Base-by-base conservation (phyloP, 2,888 invertebrate species). In the Amphiduros pacificus region DNA sequence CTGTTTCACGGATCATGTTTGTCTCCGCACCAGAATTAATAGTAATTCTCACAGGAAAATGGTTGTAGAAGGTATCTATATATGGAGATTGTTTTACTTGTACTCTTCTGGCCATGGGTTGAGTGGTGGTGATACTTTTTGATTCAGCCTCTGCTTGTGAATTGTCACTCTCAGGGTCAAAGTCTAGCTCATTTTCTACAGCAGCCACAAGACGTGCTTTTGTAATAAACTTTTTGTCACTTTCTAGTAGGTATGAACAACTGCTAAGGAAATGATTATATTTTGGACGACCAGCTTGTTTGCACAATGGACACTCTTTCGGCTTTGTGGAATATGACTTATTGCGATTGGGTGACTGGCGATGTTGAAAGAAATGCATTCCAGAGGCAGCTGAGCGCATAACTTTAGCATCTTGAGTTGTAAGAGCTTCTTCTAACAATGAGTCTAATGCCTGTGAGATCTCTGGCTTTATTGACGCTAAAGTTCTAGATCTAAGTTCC, bases 221-320 rank as follows among this genome's bases (percentile, higher is more conserved):
- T n/a, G 53, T 31, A 48, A 67, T 61, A 49, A 60, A 71, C 40
- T 49, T 24, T 54, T 50, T 26, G 41, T 67, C 69, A 14, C 57
- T 29, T 0, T 65, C 65, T 6, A 67, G 68, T 44, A 71, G 41
- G 29, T 28, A 68, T 27, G 40, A 64, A 40, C 66, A 70, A 22
- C 36, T 48, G 26, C 64, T 68, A 5, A 71, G 49, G 24, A 63
- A 71, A 28, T 70, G 64, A 26, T 62, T 31, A 48, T 48, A n/a
- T n/a, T n/a, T 9, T 0, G 44, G 60, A 2, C 64, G 40, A 9
- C 50, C 26, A 11, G 48, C 31, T 44, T 64, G 67, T 61, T 68
- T 65, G 41, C 70, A 68, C 20, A 70, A 24, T 6, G 67, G 61
- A 26, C 66, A 65, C 24, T 9, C 14, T 48, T 48, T 48, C 6